Base-by-base conservation (phyloP, 2,888 invertebrate species). In the Macropis europaea region DNA sequence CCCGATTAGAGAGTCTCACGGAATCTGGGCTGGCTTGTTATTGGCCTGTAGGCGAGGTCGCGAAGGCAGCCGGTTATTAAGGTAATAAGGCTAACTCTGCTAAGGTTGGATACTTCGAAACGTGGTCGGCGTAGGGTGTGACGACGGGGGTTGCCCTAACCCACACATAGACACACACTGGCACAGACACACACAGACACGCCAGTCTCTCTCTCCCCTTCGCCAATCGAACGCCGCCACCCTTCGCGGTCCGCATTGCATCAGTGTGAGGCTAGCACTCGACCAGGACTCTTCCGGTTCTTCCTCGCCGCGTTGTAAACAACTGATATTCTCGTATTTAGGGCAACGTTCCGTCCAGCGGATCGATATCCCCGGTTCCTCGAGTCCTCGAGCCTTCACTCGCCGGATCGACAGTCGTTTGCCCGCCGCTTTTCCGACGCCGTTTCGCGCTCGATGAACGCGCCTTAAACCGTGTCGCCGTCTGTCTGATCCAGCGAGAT, bases 231-330 rank as follows among this genome's bases (percentile, higher is more conserved):
- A 82, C 79, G 73, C 74, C 76, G 72, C 82, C 81, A 73, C 81
- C 77, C 67, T 77, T 73, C 72, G 68, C 80, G 69, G 77, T 45
- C 81, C 69, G 82, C 84, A 83, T 77, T 79, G 84, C 85, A 82
- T 84, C 85, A 85, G 85, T 85, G 82, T 75, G 70, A 77, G 79
- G 66, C 82, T 74, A 75, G 71, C 83, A 73, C 74, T 79, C 82
- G 79, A 62, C 53, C 70, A 70, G 79, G 71, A 71, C 77, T 81
- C 82, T 77, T 77, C 78, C 76, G 64, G 74, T 73, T 66, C 76
- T 74, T 74, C 64, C 56, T 78, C 47, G 30, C 17, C 30, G 57
- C 43, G 42, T 74, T 61, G 63, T 79, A 79, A 79, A 79, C 79
- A 79, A 66, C 52, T 42, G 62, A 50, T 60, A 38, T 38, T 24